Percentiles rank a stretch among this genome's conserved stretches.
These are phyloP conservation scores for Meloidogyne exigua DNA, from an alignment of 1,140 invertebrate genomes.

Conservation along the genomic window DNA sequence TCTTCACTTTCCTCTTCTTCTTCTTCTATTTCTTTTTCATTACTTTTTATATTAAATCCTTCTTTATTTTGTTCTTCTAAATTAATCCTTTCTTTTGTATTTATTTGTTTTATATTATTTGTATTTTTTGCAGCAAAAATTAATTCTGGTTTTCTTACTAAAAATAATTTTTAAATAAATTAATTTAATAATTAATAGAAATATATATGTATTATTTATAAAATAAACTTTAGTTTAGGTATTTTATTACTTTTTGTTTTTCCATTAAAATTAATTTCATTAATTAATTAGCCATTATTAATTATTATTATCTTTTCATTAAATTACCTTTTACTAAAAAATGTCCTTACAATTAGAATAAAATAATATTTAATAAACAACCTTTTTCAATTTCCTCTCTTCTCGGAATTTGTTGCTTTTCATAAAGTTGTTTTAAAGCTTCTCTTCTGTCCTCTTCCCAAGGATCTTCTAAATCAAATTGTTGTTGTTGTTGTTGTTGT, in stretches of 20 bases:
- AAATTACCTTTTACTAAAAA: no score
- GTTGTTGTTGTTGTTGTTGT: conserved; percentile 34
- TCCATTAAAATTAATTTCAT: neutral
- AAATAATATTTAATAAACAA: no score
- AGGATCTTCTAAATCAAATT: conserved; percentile 41
- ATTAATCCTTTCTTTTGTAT: no score
- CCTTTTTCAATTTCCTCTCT: neutral
- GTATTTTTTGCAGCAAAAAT: neutral
- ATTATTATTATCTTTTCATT: no score
- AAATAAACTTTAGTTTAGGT: no score
- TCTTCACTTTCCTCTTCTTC: neutral
- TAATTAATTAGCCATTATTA: neutral
- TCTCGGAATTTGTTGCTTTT: neutral
- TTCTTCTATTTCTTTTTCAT: neutral
- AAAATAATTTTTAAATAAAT: neutral
- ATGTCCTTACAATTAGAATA: no score
- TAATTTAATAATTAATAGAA: no score
- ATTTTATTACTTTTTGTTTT: no score
- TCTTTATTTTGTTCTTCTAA: neutral
- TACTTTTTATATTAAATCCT: neutral
- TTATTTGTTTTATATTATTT: neutral
- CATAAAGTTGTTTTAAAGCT: conserved; percentile 53
- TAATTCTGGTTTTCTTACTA: neutral
- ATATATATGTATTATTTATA: no score
- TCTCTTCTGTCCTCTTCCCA: conserved; percentile 55